Evolutionary conservation across 1,140 invertebrate species (phyloP), one percentile per base, ranked within the genome.

Genomic region (Euura lappo): DNA sequence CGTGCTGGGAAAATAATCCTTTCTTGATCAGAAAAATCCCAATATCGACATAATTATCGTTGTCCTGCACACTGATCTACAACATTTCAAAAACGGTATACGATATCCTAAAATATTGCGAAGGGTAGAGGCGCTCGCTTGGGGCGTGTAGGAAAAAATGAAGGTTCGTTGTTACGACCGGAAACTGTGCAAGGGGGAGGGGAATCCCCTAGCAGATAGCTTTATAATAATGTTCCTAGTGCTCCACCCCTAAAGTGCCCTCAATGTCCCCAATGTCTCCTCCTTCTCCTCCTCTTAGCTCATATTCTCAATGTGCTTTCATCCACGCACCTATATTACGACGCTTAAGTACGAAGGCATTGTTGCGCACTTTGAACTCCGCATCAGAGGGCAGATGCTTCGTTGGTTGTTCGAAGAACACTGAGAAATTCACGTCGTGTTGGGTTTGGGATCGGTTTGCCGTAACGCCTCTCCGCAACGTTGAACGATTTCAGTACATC

Each of bases 141-240:
- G 28, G 28, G 28, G 28, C 28, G 28, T 28, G 51, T 60, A 60
- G 51, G 51, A 11, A 60, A 60, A 60, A 60, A 68, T 46, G 71
- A 45, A 76, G 75, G 76, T 82, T 85, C 83, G 79, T 60, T 78
- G 77, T 85, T 85, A 84, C 83, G 80, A 83, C 81, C 83, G 83
- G 83, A 85, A 85, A 81, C 72, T 69, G 72, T 65, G 75, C 69
- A 72, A 70, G 72, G 66, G 64, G 71, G 65, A 70, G 45, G 68
- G 71, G 47, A 68, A 70, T 76, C 76, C 68, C 70, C 68, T 64
- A 68, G 66, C 66, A 79, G 79, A 78, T 75, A 77, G 74, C 72
- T 79, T 77, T 71, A 80, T 79, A 80, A 80, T 80, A 28, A 76
- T 75, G 71, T 75, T 79, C 75, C 66, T 28, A 80, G 78, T 82